A percentile compares a stretch with the other conserved stretches of the same genome.
Evolutionary conservation across 2,797 vertebrate species (phyloP).

Genomic region (Neostethus bicornis): DNA sequence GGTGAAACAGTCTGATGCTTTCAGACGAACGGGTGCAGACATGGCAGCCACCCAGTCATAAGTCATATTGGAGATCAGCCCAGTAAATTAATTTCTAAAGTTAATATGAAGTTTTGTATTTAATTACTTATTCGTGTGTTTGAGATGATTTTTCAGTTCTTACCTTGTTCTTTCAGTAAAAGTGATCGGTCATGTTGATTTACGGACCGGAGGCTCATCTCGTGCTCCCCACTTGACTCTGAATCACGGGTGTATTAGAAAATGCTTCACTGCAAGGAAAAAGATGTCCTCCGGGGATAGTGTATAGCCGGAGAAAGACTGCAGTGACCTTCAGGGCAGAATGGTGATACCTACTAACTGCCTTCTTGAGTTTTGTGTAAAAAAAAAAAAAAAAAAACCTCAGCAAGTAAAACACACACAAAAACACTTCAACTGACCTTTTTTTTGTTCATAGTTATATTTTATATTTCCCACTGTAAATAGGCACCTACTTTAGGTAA

Average conservation of each 20-base stretch:
- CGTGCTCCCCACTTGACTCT: conserved; percentile 25
- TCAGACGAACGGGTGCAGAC: conserved; percentile 23
- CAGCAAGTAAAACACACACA: conserved; percentile 17
- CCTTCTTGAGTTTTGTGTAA: conserved; percentile 9
- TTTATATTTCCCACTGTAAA: no score
- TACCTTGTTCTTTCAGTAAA: conserved; percentile 14
- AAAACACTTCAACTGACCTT: no score
- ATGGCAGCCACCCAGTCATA: conserved; percentile 47
- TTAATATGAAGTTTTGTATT: conserved; percentile 73
- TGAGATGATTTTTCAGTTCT: conserved; percentile 52
- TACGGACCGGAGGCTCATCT: conserved; percentile 45
- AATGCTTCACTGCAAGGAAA: conserved; percentile 3
- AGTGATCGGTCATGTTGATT: conserved; percentile 61
- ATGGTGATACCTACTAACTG: not conserved
- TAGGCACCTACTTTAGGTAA: no score
- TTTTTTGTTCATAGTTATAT: no score
- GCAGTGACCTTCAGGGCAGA: conserved; percentile 23
- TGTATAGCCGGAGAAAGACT: conserved; percentile 2
- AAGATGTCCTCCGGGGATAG: not conserved
- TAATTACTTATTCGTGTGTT: conserved; percentile 78
- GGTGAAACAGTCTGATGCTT: conserved; percentile 41
- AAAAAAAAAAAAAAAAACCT: no score
- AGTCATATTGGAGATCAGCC: conserved; percentile 54
- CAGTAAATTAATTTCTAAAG: conserved; percentile 56
- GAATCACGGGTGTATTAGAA: conserved; percentile 38